Conservation (phyloP, 2,888 invertebrate genomes). For the Lasioglossum morio region DNA sequence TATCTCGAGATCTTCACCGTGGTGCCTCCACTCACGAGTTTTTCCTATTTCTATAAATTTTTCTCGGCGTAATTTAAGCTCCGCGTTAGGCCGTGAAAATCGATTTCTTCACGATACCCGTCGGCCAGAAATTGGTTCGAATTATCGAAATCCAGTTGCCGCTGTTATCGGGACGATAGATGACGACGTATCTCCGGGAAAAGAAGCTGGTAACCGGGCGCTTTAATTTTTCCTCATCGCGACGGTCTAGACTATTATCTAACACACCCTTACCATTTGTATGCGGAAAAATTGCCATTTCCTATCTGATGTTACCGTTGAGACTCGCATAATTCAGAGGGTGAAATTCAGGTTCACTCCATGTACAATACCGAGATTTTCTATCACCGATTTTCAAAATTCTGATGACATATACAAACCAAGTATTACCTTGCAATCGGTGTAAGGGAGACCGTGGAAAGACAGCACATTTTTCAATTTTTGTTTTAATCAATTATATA, state of each 20-base stretch:
- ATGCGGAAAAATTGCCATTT: background rate
- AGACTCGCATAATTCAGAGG: background rate
- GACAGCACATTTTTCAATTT: background rate
- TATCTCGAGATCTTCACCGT: constrained; percentile 33
- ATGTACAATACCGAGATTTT: background rate
- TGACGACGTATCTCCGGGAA: constrained; percentile 1
- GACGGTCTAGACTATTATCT: background rate
- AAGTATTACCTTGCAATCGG: background rate
- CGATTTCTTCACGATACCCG: constrained; percentile 21
- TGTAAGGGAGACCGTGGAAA: background rate
- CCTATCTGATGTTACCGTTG: background rate
- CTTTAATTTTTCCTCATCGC: background rate
- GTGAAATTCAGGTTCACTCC: background rate
- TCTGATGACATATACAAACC: background rate
- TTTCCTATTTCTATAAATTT: constrained; percentile 42
- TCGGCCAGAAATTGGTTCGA: constrained; percentile 14
- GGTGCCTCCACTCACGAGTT: background rate
- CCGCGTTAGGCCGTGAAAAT: constrained; percentile 27
- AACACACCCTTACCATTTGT: background rate
- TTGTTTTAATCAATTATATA: background rate
- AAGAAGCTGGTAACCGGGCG: background rate
- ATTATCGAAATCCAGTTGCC: background rate
- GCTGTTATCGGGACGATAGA: constrained; percentile 23
- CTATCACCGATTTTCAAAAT: background rate
- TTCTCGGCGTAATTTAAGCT: constrained; percentile 36